These are phyloP conservation scores for Zygogramma bicolorata DNA, from an alignment of 2,888 invertebrate species.

Conservation along the genomic window DNA sequence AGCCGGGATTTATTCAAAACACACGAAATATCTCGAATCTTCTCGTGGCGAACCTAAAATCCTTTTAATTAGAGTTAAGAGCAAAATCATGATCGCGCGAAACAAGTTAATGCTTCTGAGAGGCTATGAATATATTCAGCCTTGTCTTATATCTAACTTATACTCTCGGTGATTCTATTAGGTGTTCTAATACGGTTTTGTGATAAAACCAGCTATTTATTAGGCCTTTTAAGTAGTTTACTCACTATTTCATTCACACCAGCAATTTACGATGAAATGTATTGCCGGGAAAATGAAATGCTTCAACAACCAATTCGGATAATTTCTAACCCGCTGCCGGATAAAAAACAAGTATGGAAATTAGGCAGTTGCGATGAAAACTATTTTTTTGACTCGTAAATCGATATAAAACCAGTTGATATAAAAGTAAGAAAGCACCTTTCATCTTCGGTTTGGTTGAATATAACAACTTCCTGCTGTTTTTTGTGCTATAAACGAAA, in stretches of 20 bases:
- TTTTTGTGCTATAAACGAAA: neutral
- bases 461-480: no score
- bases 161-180: slow-evolving; percentile 14
- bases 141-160: slow-evolving; percentile 46
- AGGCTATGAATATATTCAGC: slow-evolving; percentile 59
- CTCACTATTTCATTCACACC: neutral
- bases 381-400: neutral
- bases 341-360: slow-evolving; percentile 9
- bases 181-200: slow-evolving; percentile 21
- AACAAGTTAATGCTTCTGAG: slow-evolving; percentile 61
- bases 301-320: slow-evolving; percentile 9
- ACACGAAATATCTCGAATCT: slow-evolving; percentile 48
- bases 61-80: slow-evolving; percentile 57
- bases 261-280: neutral
- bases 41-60: slow-evolving; percentile 42
- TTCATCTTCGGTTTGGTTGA: neutral
- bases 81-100: slow-evolving; percentile 56
- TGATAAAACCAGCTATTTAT: slow-evolving; percentile 20
- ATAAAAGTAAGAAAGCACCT: neutral
- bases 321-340: slow-evolving; percentile 1
- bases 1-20: slow-evolving; percentile 44
- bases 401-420: neutral
- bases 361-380: slow-evolving; percentile 4
- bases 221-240: slow-evolving; percentile 1
- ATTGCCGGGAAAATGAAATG: neutral